Base-by-base conservation (phyloP, 2,113 vertebrate genomes). In the Callochromis pleurospilus region DNA sequence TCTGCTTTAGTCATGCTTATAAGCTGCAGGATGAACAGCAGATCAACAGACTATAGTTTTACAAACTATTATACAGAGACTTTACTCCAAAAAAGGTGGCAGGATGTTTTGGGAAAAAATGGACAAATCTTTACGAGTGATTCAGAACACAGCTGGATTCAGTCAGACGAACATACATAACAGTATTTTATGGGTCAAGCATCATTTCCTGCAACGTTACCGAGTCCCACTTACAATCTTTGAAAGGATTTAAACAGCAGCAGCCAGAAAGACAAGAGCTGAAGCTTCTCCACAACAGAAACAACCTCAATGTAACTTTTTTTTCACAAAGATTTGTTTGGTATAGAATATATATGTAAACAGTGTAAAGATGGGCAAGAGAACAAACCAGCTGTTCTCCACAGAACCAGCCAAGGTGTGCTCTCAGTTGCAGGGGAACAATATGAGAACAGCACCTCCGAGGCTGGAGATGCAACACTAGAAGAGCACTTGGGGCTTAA, bases 121-220 rank as follows among this genome's bases (percentile, higher is more conserved):
- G 3, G 38, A 73, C 0, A 73, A 68, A 21, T 40, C 12, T 24
- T 45, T 11, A 3, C 3, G 2, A 17, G 14, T 6, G 21, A 26
- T 73, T 47, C 68, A 47, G 21, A 45, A 17, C 14, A 10, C 2
- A 5, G 5, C 21, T 70, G 38, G 21, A 45, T 45, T 45, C 68
- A 45, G 38, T 73, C 8, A 45, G 45, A 45, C 5, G 0, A 73
- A 10, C 38, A 29, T 17, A 5, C 5, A 24, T 73, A 26, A 73
- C 14, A 29, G 21, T 19, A 29, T 75, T 45, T 17, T 6, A 45
- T 10, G 38, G 40, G 3, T 45, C 68, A 73, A 26, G 8, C 13
- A 45, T 73, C 13, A 24, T 45, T 36, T 45, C 38, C 68, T 73
- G 13, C 65, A 70, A 15, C 10, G 65, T 70, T 70, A 45, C 65